A percentile compares a stretch with the other conserved stretches of the same genome.
Conservation (phyloP, 2,888 invertebrate genomes). For the Iphiclides podalirius region DNA sequence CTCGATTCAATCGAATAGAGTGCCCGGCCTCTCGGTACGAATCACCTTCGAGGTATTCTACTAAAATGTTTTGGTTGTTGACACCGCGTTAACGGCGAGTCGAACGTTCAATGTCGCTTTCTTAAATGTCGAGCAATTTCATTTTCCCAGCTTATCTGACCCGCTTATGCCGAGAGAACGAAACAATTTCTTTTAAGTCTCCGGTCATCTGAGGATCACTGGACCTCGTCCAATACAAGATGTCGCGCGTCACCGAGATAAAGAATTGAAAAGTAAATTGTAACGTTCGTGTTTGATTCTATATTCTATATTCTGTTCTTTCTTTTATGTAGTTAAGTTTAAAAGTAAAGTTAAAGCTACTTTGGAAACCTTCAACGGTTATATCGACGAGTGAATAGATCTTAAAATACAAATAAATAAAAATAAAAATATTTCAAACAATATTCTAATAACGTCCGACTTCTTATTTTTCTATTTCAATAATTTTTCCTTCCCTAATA, state of each 20-base stretch:
- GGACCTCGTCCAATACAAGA: conserved; percentile 9
- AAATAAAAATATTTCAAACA: too few relatives aligned
- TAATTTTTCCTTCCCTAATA: too few relatives aligned
- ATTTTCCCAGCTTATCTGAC: neutral
- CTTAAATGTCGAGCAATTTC: conserved; percentile 16
- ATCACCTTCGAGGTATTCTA: conserved; percentile 62
- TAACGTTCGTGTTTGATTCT: too few relatives aligned
- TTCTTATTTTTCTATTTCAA: too few relatives aligned
- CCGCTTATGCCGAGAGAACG: neutral
- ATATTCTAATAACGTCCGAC: too few relatives aligned
- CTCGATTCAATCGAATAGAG: conserved; percentile 72
- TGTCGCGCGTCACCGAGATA: neutral
- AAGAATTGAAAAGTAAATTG: neutral
- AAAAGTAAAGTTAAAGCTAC: too few relatives aligned
- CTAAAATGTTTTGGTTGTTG: conserved; percentile 69
- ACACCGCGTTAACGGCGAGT: conserved; percentile 46
- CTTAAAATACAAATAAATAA: neutral
- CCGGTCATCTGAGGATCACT: neutral
- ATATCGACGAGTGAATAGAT: too few relatives aligned
- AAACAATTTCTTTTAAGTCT: neutral
- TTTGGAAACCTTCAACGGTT: too few relatives aligned
- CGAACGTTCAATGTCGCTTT: conserved; percentile 30
- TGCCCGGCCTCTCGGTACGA: conserved; percentile 54
- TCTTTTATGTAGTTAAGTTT: too few relatives aligned
- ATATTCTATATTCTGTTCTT: neutral